Evolutionary conservation across 2,888 invertebrate genomes (phyloP).

Genomic region (Cosmopolites sordidus): DNA sequence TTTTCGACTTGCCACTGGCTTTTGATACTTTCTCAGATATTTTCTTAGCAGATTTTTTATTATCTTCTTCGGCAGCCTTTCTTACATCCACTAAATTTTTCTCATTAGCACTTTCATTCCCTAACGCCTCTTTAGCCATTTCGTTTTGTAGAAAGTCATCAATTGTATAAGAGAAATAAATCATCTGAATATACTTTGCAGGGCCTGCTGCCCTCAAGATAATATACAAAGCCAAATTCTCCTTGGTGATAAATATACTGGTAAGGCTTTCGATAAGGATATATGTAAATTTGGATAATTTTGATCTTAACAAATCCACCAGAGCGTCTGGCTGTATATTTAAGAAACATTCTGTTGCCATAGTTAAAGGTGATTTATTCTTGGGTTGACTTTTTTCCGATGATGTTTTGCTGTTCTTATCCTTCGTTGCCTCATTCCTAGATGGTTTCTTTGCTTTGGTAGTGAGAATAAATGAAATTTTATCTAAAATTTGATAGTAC

Average conservation of each 20-base stretch:
- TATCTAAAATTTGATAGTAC: constrained; percentile 36
- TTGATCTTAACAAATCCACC: constrained; percentile 33
- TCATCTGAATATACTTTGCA: constrained; percentile 38
- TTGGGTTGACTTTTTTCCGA: constrained; percentile 25
- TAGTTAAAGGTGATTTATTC: constrained; percentile 13
- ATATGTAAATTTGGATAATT: constrained; percentile 27
- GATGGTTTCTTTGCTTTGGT: constrained; percentile 19
- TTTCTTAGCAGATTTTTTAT: constrained; percentile 9
- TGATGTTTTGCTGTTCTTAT: constrained; percentile 16
- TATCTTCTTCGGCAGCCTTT: constrained; percentile 6
- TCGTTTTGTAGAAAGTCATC: constrained; percentile 2
- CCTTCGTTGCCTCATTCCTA: constrained; percentile 19
- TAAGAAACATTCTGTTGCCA: constrained; percentile 34
- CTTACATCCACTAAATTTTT: background rate
- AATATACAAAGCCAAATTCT: constrained; percentile 33
- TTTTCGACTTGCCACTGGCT: constrained; percentile 5
- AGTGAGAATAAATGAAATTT: constrained; percentile 32
- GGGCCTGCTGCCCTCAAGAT: constrained; percentile 39
- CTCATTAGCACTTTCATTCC: background rate
- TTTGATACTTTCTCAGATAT: constrained; percentile 21
- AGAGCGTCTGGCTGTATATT: constrained; percentile 35
- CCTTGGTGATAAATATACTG: constrained; percentile 38
- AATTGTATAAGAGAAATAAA: constrained; percentile 32
- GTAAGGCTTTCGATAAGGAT: constrained; percentile 41
- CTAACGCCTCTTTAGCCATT: background rate